Evolutionary conservation across 23 tunicate species (phyloP).

Genomic region (Botrylloides violaceus): DNA sequence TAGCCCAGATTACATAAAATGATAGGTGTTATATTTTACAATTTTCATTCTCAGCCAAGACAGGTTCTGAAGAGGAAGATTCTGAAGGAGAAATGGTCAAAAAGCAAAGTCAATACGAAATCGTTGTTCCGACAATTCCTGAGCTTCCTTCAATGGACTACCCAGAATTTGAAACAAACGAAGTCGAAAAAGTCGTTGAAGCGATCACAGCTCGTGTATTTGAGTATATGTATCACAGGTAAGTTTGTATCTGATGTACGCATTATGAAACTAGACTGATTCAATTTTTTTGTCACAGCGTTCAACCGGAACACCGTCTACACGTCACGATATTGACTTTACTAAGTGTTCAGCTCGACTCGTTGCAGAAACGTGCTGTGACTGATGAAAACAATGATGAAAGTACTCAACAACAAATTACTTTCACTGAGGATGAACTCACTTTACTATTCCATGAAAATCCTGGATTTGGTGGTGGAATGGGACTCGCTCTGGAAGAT

Average conservation of each 20-base stretch:
- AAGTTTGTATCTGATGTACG: not conserved
- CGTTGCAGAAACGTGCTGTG: conserved; percentile 12
- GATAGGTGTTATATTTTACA: not conserved
- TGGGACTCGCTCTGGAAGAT: conserved; percentile 28
- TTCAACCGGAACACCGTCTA: conserved; percentile 72
- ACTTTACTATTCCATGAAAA: conserved; percentile 73
- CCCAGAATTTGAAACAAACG: conserved; percentile 21
- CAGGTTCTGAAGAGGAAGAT: conserved; percentile 17
- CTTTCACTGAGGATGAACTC: conserved; percentile 66
- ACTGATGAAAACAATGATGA: conserved; percentile 2
- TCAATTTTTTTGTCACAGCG: no score
- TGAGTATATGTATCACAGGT: conserved; percentile 53
- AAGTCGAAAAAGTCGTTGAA: conserved; percentile 49
- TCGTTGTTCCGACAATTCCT: conserved; percentile 46
- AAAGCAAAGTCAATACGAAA: conserved; percentile 30
- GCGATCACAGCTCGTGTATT: conserved; percentile 58
- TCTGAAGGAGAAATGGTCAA: conserved; percentile 35
- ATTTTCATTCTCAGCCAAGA: not conserved
- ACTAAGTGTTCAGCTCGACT: conserved; percentile 62
- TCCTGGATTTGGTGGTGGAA: conserved; percentile 65
- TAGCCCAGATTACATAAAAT: no score
- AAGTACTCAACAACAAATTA: not conserved
- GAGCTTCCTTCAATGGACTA: conserved; percentile 29
- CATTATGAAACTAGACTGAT: not conserved
- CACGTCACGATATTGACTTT: conserved; percentile 52